Percentiles rank a stretch among this genome's conserved stretches.
phyloP scores from a whole-genome alignment of 2,113 vertebrate species.

The Sterrhoptilus dennistouni region DNA sequence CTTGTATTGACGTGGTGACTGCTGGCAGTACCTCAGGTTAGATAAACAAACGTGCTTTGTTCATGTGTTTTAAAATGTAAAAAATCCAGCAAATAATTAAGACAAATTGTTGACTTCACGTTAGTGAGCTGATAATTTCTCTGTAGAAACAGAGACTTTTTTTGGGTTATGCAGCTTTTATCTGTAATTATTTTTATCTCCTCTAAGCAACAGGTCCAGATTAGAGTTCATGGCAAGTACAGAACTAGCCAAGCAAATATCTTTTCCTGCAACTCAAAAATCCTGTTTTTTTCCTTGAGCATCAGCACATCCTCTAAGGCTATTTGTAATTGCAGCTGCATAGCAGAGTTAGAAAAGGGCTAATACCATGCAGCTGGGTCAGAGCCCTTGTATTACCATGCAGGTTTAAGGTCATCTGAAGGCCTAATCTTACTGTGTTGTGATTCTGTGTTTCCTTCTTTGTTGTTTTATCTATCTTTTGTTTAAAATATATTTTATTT shows the following conservation, averaged over 20 bases:
- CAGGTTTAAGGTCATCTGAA: background rate
- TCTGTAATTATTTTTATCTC: slow-evolving; percentile 16
- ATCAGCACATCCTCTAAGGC: background rate
- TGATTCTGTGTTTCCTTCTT: background rate
- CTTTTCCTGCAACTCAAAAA: background rate
- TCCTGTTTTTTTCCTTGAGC: background rate
- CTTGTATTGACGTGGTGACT: background rate
- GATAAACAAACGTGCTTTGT: background rate
- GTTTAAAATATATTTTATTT: background rate
- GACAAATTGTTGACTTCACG: background rate
- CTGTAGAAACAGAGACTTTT: background rate
- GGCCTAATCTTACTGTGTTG: background rate
- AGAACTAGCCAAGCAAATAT: slow-evolving; percentile 31
- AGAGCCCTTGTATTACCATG: background rate
- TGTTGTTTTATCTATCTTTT: background rate
- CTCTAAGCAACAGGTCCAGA: background rate
- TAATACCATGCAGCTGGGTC: background rate
- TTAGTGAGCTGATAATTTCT: slow-evolving; percentile 13
- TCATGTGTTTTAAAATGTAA: background rate
- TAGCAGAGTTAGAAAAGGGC: background rate
- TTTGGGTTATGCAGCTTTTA: background rate
- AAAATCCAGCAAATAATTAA: background rate
- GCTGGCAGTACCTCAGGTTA: background rate
- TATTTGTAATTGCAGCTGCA: background rate
- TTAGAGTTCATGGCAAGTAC: background rate